Evolutionary conservation across 2,888 invertebrate species (phyloP).

Genomic region (Nudaria mundana): DNA sequence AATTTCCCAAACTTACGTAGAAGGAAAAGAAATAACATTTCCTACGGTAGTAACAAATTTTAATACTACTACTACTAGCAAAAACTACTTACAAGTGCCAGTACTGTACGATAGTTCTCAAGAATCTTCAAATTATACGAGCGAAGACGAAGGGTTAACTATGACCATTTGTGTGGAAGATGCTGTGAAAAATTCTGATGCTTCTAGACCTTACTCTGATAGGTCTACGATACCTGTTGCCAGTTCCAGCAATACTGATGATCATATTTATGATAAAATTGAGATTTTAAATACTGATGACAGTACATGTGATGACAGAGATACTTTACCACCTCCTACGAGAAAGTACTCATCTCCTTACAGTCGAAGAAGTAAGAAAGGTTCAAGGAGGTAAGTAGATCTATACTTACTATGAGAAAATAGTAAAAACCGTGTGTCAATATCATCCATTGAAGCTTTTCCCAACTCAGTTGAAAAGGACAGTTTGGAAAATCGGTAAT

Average conservation of each 20-base stretch:
- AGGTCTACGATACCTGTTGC: slow-evolving; percentile 51
- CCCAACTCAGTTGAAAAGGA: no score
- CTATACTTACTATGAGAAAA: no score
- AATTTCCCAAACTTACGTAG: slow-evolving; percentile 70
- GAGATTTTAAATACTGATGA: slow-evolving; percentile 21
- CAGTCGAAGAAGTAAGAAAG: slow-evolving; percentile 54
- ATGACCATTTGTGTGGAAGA: slow-evolving; percentile 69
- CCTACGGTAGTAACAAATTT: slow-evolving; percentile 42
- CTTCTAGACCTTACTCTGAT: slow-evolving; percentile 48
- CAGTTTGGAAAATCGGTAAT: no score
- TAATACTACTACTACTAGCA: no score
- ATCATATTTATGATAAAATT: slow-evolving; percentile 45
- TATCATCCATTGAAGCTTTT: no score
- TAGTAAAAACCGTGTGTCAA: no score
- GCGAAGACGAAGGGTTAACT: slow-evolving; percentile 66
- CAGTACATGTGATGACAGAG: slow-evolving; percentile 46
- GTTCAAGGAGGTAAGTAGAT: slow-evolving; percentile 51
- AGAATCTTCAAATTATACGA: slow-evolving; percentile 55
- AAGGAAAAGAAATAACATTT: slow-evolving; percentile 69
- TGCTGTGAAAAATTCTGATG: slow-evolving; percentile 48
- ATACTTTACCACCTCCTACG: slow-evolving; percentile 37
- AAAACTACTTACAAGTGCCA: slow-evolving; percentile 27
- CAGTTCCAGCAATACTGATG: slow-evolving; percentile 40
- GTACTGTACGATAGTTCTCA: slow-evolving; percentile 35
- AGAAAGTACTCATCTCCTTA: slow-evolving; percentile 57